Percentiles rank a stretch among this genome's conserved stretches.
These are phyloP conservation scores for Xenops minutus DNA, from an alignment of 2,797 vertebrate species.

Conservation along the genomic window DNA sequence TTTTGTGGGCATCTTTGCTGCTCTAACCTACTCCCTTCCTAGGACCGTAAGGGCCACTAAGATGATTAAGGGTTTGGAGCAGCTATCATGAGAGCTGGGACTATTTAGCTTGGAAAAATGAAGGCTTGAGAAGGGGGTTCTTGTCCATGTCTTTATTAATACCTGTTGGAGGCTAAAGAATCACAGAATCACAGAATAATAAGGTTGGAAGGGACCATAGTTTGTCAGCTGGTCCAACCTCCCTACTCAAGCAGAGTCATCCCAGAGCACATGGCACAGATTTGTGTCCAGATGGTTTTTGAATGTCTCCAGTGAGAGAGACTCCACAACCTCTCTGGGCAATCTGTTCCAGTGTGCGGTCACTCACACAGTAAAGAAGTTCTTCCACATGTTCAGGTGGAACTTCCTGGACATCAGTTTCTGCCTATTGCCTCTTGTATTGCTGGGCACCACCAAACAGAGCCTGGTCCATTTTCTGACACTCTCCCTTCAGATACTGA, in stretches of 20 bases:
- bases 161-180: neutral
- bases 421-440: neutral
- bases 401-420: neutral
- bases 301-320: neutral
- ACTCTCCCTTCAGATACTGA: neutral
- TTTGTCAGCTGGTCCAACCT: neutral
- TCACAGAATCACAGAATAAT: neutral
- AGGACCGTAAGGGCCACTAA: neutral
- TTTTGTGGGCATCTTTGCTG: neutral
- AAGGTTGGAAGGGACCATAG: neutral
- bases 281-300: neutral
- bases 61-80: constrained; percentile 20
- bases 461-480: neutral
- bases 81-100: neutral
- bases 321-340: neutral
- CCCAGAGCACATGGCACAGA: neutral
- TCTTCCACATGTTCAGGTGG: neutral
- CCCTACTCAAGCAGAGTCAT: neutral
- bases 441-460: neutral
- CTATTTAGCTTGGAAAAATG: neutral
- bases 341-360: neutral
- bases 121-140: neutral
- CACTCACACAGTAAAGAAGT: neutral
- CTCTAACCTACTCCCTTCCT: neutral
- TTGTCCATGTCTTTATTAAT: neutral